phyloP scores from a whole-genome alignment of 2,797 vertebrate species.

The Perodicticus potto region DNA sequence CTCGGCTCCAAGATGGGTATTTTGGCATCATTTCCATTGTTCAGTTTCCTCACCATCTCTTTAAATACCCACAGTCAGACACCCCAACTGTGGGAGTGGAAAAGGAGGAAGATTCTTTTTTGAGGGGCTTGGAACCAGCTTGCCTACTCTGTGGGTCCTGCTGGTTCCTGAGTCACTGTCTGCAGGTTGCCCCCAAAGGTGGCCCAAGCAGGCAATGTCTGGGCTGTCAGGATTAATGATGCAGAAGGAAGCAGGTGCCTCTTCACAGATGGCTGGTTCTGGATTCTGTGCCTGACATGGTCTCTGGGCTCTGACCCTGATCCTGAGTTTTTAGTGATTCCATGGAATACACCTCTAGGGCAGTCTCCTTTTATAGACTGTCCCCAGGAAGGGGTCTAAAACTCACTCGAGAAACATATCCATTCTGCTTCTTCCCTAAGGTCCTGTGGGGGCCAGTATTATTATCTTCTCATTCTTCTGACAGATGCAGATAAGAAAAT shows the following conservation, averaged over 20 bases:
- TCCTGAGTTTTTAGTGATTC: background rate
- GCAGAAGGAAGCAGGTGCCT: background rate
- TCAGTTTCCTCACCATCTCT: background rate
- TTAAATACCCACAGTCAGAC: background rate
- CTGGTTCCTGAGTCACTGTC: background rate
- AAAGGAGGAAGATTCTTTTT: background rate
- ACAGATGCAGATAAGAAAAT: background rate
- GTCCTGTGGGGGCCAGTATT: background rate
- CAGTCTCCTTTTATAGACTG: background rate
- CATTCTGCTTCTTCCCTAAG: background rate
- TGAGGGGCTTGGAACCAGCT: background rate
- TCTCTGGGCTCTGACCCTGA: background rate
- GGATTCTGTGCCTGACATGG: background rate
- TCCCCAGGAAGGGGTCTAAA: background rate
- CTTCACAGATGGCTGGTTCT: background rate
- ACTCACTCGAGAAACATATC: background rate
- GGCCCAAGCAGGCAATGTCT: background rate
- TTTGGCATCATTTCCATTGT: background rate
- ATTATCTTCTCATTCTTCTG: background rate
- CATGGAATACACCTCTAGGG: background rate
- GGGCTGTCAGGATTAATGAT: background rate
- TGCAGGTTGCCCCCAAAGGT: background rate
- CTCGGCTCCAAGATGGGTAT: background rate
- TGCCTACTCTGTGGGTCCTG: background rate
- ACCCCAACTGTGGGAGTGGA: no score